Percentiles rank a stretch among this genome's conserved stretches.
Evolutionary conservation across 2,888 invertebrate species (phyloP).

Genomic region (Cremastinae sp.): DNA sequence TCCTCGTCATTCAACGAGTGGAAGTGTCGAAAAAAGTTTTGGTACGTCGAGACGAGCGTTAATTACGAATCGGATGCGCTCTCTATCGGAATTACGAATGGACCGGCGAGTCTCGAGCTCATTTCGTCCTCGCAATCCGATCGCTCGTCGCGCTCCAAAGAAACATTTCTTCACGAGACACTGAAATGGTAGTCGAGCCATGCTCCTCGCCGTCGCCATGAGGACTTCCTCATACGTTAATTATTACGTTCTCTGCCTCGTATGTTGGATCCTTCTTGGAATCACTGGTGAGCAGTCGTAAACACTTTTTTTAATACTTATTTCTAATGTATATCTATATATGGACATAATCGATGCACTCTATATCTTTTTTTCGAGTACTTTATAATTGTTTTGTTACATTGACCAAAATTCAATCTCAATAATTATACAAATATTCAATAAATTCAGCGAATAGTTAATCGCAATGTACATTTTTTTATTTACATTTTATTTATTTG

Average conservation of each 20-base stretch:
- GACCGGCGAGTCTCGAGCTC: conserved; percentile 46
- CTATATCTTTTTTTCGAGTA: too few species aligned
- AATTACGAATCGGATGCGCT: neutral
- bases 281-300: conserved; percentile 79
- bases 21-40: conserved; percentile 40
- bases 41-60: neutral
- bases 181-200: conserved; percentile 67
- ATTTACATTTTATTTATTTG: too few species aligned
- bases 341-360: too few species aligned
- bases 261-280: conserved; percentile 79
- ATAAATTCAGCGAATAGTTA: too few species aligned
- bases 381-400: too few species aligned
- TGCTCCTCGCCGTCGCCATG: conserved; percentile 76
- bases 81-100: conserved; percentile 42
- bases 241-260: conserved; percentile 79
- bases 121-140: conserved; percentile 24
- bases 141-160: neutral
- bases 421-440: too few species aligned
- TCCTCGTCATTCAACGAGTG: conserved; percentile 40
- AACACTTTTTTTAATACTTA: too few species aligned
- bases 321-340: too few species aligned
- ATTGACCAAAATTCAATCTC: too few species aligned
- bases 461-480: too few species aligned
- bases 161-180: conserved; percentile 55
- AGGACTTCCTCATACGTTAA: conserved; percentile 79